A percentile compares a stretch with the other conserved stretches of the same genome.
phyloP scores from a whole-genome alignment of 2,113 vertebrate species.

The Paratilapia polleni region DNA sequence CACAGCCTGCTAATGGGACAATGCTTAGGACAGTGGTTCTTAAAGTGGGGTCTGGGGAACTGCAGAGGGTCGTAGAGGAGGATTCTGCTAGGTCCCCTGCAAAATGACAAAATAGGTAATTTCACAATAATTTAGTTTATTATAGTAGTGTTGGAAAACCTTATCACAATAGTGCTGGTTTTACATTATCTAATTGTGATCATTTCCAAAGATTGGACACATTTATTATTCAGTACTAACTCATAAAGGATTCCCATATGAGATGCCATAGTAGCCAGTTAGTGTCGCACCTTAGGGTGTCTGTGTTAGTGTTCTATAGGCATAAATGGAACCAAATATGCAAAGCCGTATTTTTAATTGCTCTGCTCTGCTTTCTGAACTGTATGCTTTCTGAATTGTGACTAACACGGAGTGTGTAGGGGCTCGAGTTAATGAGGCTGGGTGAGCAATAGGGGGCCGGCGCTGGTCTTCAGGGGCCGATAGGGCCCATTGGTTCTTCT shows the following conservation, averaged over 20 bases:
- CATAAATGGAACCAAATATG: slow-evolving; percentile 51
- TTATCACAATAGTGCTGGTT: neutral
- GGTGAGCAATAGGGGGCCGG: slow-evolving; percentile 55
- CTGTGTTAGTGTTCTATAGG: neutral
- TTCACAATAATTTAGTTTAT: slow-evolving; percentile 44
- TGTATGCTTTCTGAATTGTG: slow-evolving; percentile 71
- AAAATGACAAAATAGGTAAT: slow-evolving; percentile 46
- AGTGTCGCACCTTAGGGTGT: neutral
- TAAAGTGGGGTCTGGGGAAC: slow-evolving; percentile 48
- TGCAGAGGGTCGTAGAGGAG: slow-evolving; percentile 30
- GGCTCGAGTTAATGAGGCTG: slow-evolving; percentile 71
- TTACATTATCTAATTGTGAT: slow-evolving; percentile 22
- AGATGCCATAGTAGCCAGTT: slow-evolving; percentile 1
- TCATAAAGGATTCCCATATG: neutral
- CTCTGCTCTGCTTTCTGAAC: slow-evolving; percentile 44
- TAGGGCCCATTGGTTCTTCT: slow-evolving; percentile 69
- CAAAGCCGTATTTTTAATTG: slow-evolving; percentile 63
- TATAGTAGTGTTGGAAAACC: slow-evolving; percentile 7
- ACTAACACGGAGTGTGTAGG: slow-evolving; percentile 60
- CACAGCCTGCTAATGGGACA: slow-evolving; percentile 35
- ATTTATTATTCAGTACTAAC: slow-evolving; percentile 11
- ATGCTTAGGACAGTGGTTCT: slow-evolving; percentile 46
- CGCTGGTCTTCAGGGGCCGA: slow-evolving; percentile 65
- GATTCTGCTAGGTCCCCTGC: neutral
- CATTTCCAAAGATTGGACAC: neutral